Conservation (phyloP, 2,888 invertebrate species). For the Aspidapion aeneum region DNA sequence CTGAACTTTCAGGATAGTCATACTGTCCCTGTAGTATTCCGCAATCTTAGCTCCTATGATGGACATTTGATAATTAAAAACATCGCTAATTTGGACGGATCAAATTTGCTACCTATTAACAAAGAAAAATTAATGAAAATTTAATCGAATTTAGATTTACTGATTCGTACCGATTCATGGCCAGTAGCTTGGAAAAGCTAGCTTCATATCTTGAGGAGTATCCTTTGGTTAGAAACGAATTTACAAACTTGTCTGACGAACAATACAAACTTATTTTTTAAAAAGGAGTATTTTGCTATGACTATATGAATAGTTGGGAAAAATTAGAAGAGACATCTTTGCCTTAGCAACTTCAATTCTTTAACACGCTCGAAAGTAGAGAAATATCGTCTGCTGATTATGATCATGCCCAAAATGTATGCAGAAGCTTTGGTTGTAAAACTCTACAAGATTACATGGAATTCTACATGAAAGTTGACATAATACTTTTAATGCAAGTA, state of each 20-base stretch:
- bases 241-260: constrained; percentile 5
- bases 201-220: constrained; percentile 23
- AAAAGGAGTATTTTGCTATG: constrained; percentile 38
- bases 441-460: constrained; percentile 40
- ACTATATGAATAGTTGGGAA: constrained; percentile 31
- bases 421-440: constrained; percentile 21
- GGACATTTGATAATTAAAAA: constrained; percentile 1
- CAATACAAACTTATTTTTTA: constrained; percentile 14
- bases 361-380: constrained; percentile 27
- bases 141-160: constrained; percentile 26
- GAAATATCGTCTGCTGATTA: constrained; percentile 18
- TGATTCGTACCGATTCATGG: constrained; percentile 30
- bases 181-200: constrained; percentile 28
- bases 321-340: constrained; percentile 25
- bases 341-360: constrained; percentile 31
- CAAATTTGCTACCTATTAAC: neutral
- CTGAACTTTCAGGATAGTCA: neutral
- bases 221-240: constrained; percentile 14
- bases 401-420: constrained; percentile 5
- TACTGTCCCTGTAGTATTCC: constrained; percentile 2
- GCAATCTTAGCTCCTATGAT: constrained; percentile 4
- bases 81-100: neutral
- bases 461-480: constrained; percentile 40
- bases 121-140: constrained; percentile 12
- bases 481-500: constrained; percentile 39